phyloP scores from a whole-genome alignment of 2,113 vertebrate genomes.

The Cinclus cinclus region DNA sequence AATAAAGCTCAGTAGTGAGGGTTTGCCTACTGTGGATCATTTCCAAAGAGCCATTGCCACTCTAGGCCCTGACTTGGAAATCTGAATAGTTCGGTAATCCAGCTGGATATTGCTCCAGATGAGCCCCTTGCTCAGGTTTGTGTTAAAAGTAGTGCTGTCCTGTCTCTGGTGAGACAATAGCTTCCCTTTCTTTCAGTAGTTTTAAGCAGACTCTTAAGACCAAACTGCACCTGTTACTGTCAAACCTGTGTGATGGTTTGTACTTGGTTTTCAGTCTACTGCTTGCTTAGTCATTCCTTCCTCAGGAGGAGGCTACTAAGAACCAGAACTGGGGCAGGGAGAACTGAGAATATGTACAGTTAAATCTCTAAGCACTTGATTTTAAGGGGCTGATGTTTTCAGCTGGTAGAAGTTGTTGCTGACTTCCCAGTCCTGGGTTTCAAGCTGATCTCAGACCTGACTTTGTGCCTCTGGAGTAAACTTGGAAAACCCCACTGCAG shows the following conservation, averaged over 20 bases:
- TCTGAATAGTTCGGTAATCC: not conserved
- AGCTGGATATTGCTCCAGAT: not conserved
- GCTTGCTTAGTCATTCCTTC: constrained; percentile 17
- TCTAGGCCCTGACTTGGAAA: not conserved
- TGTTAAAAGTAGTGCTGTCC: not conserved
- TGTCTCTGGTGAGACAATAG: not conserved
- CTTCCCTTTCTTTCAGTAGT: not conserved
- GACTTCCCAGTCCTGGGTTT: not conserved
- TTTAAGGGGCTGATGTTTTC: not conserved
- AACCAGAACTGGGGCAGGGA: not conserved
- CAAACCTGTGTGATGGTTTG: not conserved
- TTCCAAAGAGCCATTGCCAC: not conserved
- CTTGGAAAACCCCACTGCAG: not conserved
- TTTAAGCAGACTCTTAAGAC: not conserved
- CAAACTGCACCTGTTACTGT: not conserved
- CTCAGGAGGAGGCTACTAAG: not conserved
- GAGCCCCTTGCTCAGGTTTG: not conserved
- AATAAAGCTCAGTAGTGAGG: not conserved
- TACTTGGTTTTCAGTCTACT: constrained; percentile 1
- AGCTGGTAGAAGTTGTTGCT: not conserved
- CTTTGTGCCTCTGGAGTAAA: not conserved
- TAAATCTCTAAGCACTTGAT: not conserved
- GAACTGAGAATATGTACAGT: not conserved
- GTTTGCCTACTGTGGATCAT: not conserved
- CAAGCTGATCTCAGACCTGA: not conserved